Evolutionary conservation across 2,113 vertebrate species (phyloP).

Genomic region (Macroglossus sobrinus): DNA sequence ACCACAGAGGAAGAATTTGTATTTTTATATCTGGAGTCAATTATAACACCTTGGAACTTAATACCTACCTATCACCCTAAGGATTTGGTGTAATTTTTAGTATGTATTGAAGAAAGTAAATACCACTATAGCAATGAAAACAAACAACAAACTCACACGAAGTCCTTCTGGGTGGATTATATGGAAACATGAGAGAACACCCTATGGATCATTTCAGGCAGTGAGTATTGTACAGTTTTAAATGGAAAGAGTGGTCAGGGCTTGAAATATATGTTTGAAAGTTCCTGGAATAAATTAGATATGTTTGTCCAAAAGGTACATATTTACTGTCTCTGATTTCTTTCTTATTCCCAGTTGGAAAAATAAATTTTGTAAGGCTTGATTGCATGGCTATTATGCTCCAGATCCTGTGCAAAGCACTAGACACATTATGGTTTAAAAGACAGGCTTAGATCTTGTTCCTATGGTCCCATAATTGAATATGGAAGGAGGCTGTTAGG

Average conservation of each 20-base stretch:
- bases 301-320: background rate
- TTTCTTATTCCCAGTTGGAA: background rate
- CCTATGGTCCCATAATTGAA: background rate
- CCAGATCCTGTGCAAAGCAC: background rate
- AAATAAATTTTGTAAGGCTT: background rate
- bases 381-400: background rate
- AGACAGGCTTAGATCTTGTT: background rate
- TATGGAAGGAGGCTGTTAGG: background rate
- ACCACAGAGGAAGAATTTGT: background rate
- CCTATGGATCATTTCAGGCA: background rate
- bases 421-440: background rate
- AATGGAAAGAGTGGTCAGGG: background rate
- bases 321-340: background rate
- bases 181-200: background rate
- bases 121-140: background rate
- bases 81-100: background rate
- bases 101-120: background rate
- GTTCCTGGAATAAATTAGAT: background rate
- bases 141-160: background rate
- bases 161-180: background rate
- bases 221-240: background rate
- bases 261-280: background rate
- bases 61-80: background rate
- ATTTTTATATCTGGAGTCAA: background rate
- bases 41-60: background rate